Evolutionary conservation across 2,888 invertebrate species (phyloP), one percentile per base, ranked within the genome.

Genomic region (Aphidius colemani): DNA sequence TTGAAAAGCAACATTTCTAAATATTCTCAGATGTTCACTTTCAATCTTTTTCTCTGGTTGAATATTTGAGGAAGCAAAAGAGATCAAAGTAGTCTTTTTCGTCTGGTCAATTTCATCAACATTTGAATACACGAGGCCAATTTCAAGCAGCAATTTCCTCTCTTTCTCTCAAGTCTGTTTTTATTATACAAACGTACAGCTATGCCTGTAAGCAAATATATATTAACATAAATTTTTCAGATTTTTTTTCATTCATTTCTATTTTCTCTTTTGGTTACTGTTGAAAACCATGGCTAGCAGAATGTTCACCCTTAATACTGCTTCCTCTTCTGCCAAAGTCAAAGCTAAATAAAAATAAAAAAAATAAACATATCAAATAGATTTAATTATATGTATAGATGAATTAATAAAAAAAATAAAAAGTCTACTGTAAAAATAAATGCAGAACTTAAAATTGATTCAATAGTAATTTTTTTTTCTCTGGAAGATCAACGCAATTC

Each of bases 91-190:
- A 13, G 43, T 13, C 51, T 7, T 71, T 50, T 13, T 49, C 73
- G 79, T 81, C 82, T 81, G 81, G 81, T 82, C 82, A 82, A 82
- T 82, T 81, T 82, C 81, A 82, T 81, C 82, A 81, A 77, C 80
- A 81, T 81, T 81, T 81, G 82, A 82, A 82, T 82, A 79, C 13
- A 18, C 80, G 75, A 70, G 13, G 39, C 59, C 50, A 59, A 50
- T 41, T 51, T 59, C 53, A 67, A 64, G 63, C 60, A 59, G 64
- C 11, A 45, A 40, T 59, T 58, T 40, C 40, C 41, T 63, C 55
- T 53, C 61, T 59, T 62, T 61, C 59, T 69, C 56, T 67, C 64
- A 61, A 66, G 59, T 51, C 62, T 63, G 49, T 50, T 48, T 58
- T 18, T 59, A 49, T 41, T 18, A 9, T 59, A 30, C 13, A 45